phyloP scores from a whole-genome alignment of 1,140 invertebrate genomes.

The Catajapyx aquilonaris region DNA sequence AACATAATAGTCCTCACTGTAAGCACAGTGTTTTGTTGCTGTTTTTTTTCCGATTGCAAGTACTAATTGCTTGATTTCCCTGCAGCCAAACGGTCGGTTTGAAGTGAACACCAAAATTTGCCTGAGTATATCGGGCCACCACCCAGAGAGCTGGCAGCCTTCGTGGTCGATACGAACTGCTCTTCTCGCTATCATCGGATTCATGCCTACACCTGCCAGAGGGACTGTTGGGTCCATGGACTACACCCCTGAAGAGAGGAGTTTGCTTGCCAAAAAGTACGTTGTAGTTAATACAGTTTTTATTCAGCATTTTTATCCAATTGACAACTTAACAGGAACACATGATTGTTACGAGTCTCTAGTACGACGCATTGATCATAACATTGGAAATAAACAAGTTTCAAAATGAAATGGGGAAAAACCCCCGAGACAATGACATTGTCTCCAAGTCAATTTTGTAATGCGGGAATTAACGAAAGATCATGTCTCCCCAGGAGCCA shows the following conservation, averaged over 20 bases:
- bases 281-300: no score
- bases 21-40: constrained; percentile 16
- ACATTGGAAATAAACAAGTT: no score
- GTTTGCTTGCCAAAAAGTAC: constrained; percentile 55
- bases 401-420: no score
- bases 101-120: constrained; percentile 91
- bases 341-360: no score
- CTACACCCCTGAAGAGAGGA: constrained; percentile 62
- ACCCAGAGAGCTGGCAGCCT: constrained; percentile 93
- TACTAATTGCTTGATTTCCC: constrained; percentile 14
- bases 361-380: no score
- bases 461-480: no score
- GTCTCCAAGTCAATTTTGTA: no score
- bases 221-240: constrained; percentile 81
- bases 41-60: not conserved
- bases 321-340: no score
- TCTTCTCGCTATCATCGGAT: constrained; percentile 74
- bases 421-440: no score
- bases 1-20: constrained; percentile 85
- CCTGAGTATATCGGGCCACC: constrained; percentile 88
- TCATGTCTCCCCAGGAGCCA: no score
- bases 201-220: constrained; percentile 74
- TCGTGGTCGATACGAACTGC: constrained; percentile 93
- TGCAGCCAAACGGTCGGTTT: constrained; percentile 82
- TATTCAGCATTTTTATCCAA: no score